A percentile compares a stretch with the other conserved stretches of the same genome.
Conservation (phyloP, 2,113 vertebrate species). For the Diphyllodes magnificus region DNA sequence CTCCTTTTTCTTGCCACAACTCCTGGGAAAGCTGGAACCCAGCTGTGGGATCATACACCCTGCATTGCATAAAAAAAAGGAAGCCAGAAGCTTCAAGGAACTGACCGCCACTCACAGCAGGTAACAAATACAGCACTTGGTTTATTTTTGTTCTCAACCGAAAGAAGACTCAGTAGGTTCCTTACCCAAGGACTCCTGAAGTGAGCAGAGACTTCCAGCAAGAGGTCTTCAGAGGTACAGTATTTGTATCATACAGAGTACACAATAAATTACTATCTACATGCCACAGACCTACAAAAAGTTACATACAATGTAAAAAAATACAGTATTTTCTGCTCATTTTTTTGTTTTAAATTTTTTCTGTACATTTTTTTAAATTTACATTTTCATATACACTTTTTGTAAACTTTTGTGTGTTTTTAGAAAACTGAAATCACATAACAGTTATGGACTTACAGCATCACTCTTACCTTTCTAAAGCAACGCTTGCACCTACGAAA, state of each 20-base stretch:
- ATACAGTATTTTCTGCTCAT: conserved; percentile 79
- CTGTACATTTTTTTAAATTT: conserved; percentile 73
- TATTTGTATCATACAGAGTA: conserved; percentile 60
- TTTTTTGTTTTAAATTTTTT: conserved; percentile 77
- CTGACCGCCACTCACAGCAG: background rate
- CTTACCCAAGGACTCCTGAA: conserved; percentile 35
- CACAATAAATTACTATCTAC: conserved; percentile 98
- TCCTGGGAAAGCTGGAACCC: background rate
- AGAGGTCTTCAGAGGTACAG: conserved; percentile 48
- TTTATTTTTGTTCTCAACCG: conserved; percentile 61
- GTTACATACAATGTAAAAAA: conserved; percentile 77
- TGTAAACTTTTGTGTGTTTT: conserved; percentile 67
- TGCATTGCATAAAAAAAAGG: fast-evolving
- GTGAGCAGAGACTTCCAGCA: conserved; percentile 22
- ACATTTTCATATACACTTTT: conserved; percentile 74
- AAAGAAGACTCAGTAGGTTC: conserved; percentile 25
- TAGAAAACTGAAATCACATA: conserved; percentile 53
- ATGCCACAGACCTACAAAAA: conserved; percentile 83
- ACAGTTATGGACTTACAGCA: conserved; percentile 52
- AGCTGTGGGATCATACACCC: background rate
- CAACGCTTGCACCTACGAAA: background rate
- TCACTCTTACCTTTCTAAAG: conserved; percentile 43
- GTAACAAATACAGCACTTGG: conserved; percentile 43
- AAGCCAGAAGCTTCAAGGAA: background rate
- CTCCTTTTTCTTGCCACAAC: background rate